Base-by-base conservation (phyloP, 1,140 invertebrate species). In the Pachyrhynchus sulphureomaculatus region DNA sequence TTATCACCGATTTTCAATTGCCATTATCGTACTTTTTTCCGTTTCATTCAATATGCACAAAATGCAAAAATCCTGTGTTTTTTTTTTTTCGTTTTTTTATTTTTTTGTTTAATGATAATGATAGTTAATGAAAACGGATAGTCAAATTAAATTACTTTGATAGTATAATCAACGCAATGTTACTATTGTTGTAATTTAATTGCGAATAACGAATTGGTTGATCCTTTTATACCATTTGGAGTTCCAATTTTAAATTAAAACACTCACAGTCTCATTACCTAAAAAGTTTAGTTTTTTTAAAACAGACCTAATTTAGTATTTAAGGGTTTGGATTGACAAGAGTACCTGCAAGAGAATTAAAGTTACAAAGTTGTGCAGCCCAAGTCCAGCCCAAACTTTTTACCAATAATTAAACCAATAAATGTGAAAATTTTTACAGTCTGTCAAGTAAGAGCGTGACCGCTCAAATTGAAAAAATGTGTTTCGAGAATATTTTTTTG, bases 1-100 rank as follows among this genome's bases (percentile, higher is more conserved):
- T 73, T 73, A 73, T 73, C 71, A 67, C 62, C 70, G 68, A 73
- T 73, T 72, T 73, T 71, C 72, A 73, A 72, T 73, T 72, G 68
- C 67, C 66, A 70, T 68, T 70, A 72, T 71, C 71, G 66, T n/a
- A 3, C 51, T 56, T 62, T 71, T 70, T 71, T 66, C 67, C 66
- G 67, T 67, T 67, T 62, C 54, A 65, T 70, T 68, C 66, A 62
- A 58, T 62, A 57, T 64, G 44, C 45, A 56, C 52, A 62, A 67
- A 67, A 60, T 67, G 60, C 65, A 64, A 67, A 67, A 67, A 62
- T 67, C 65, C 61, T 67, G 61, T 66, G 44, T 65, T 44, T 37
- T 26, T 53, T 1, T 8, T 17, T 23, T n/a, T 24, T 49, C 17
- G 15, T 24, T 49, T 26, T 20, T 20, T 18, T 21, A 5, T n/a